phyloP scores from a whole-genome alignment of 2,888 invertebrate species.

The Tubiluchus corallicola region DNA sequence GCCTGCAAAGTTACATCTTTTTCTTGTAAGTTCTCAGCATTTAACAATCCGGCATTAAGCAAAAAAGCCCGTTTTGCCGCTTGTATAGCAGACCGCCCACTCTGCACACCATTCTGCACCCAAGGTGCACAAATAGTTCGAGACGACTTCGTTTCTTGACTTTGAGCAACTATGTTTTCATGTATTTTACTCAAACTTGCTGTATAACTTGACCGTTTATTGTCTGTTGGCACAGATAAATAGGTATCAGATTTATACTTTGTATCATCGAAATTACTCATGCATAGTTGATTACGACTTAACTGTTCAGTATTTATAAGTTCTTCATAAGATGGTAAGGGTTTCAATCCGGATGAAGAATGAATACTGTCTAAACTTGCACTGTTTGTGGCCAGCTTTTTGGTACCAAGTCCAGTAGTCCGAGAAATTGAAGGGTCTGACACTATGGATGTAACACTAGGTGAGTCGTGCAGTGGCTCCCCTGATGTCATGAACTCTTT shows the following conservation, averaged over 20 bases:
- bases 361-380: conserved; percentile 1
- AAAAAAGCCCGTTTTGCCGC: neutral
- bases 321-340: neutral
- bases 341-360: neutral
- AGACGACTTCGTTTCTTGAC: neutral
- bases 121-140: neutral
- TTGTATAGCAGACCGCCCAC: neutral
- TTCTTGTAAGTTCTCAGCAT: neutral
- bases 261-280: neutral
- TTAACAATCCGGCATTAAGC: neutral
- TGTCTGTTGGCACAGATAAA: neutral
- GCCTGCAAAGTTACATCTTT: neutral
- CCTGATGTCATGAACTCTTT: neutral
- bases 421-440: neutral
- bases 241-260: neutral
- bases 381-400: neutral
- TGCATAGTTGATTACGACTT: neutral
- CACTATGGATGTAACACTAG: too few relatives aligned
- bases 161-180: neutral
- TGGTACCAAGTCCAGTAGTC: neutral
- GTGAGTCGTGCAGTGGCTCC: too few relatives aligned
- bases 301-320: neutral
- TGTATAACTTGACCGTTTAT: neutral
- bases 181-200: neutral
- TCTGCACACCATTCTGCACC: conserved; percentile 3